Evolutionary conservation across 2,797 vertebrate species (phyloP), one percentile per base, ranked within the genome.

Genomic region (Aplochiton taeniatus): DNA sequence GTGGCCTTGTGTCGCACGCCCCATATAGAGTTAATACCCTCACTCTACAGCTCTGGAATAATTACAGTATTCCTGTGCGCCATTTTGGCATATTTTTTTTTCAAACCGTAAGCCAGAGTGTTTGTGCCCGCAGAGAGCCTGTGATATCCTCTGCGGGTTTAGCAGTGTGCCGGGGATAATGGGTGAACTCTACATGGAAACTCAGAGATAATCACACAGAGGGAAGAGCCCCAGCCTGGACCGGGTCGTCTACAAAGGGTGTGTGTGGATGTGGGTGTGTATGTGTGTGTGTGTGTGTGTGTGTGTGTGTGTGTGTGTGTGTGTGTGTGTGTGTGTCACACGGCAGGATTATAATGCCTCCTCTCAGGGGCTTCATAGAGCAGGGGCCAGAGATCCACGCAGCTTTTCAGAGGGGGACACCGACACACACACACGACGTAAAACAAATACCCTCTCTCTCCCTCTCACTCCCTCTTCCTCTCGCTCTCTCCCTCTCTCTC

Each of bases 201-300:
- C 75, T 65, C 48, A 8, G 64, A 78, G 81, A 88, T 83, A 82
- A 84, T 85, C 74, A 73, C 68, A 83, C 76, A 85, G 80, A 87
- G 73, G 77, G 57, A 77, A 74, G 75, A 79, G 58, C 74, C 59
- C 41, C 0, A 31, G 80, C 73, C 70, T 77, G 79, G 69, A 72
- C 70, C 69, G 9, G 16, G 16, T 17, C 31, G 48, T 80, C 78
- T 68, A 71, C 70, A 72, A 66, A 83, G 72, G 73, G 67, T 81
- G 78, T 9, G n/a, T n/a, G n/a, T n/a, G n/a, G n/a, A n/a, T n/a
- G n/a, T n/a, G n/a, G n/a, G n/a, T n/a, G n/a, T n/a, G n/a, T n/a
- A n/a, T n/a, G n/a, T n/a, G n/a, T n/a, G n/a, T n/a, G n/a, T n/a
- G n/a, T n/a, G n/a, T n/a, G n/a, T n/a, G n/a, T n/a, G n/a, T n/a